Base-by-base conservation (phyloP, 2,888 invertebrate genomes). In the Agrochola litura region DNA sequence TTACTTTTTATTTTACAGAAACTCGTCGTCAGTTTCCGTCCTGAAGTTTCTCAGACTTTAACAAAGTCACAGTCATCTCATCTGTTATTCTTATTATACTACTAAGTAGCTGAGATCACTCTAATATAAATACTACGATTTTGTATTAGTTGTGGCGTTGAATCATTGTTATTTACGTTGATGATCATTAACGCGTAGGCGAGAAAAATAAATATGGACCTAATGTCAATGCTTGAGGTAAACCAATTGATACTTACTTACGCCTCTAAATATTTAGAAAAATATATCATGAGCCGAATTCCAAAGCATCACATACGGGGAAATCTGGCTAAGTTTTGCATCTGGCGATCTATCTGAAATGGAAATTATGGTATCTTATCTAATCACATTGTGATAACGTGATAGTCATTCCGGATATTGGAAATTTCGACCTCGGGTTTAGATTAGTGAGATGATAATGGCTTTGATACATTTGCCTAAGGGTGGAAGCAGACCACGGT, bases 131-230 rank as follows among this genome's bases (percentile, higher is more conserved):
- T 79, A 82, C 64, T 69, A 72, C 52, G 70, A 77, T 83, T 87
- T 79, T 69, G 43, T 66, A 79, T 77, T 72, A 63, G 25, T 66
- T 69, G 46, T 65, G 10, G 25, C 41, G 65, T 81, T 86, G 81
- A 82, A 86, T 88, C 89, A 87, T 85, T 85, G 56, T 81, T 89
- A 89, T 87, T 88, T 84, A 77, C 25, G 81, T 82, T 77, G 82
- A 81, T 89, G 88, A 87, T 79, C 80, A 76, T 78, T 54, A 70
- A 22, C 4, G 72, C 77, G 88, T 87, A 71, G 86, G 86, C 66
- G 76, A 71, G 19, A 60, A 73, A 63, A 66, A 67, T 78, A 64
- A 66, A 67, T 77, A 76, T 75, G 70, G 73, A 52, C 37, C 68
- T 77, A 37, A 25, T 73, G 71, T 78, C 65, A 79, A 78, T 75